Base-by-base conservation (phyloP, 2,113 vertebrate species). In the Heptranchias perlo region DNA sequence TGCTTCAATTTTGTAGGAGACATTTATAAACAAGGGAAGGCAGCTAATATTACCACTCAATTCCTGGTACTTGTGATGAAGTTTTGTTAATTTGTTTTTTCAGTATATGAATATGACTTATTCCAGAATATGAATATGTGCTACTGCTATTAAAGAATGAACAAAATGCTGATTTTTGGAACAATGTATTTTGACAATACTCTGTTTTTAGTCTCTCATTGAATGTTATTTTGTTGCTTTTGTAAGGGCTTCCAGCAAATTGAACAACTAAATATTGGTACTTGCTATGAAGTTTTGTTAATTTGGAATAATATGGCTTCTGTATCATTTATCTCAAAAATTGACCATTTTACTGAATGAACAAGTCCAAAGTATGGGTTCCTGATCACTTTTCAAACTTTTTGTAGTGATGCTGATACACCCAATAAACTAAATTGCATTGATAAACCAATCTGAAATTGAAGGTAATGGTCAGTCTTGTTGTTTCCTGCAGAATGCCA, bases 401-500 rank as follows among this genome's bases (percentile, higher is more conserved):
- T 47, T 67, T 47, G 39, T 4, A 28, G 23, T 73, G 11, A 95
- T 52, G 52, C 13, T 69, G 44, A 35, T 52, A 35, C 16, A 64
- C 35, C 5, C n/a, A 16, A 69, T 31, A 67, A 67, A 47, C 28
- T 69, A 39, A 64, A 44, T 11, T 44, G 23, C 58, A 44, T 67
- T 91, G 54, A 76, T 67, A 67, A 94, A 67, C 21, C 31, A 58
- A 94, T 67, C 39, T 95, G 94, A 73, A 52, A 5, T 35, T 95
- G 64, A 95, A 95, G 25, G 13, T 95, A 95, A 73, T 47, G 78
- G 78, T 62, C 35, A 69, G 14, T 65, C 62, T 64, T 61, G 28
- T 13, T 95, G 13, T 52, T 97, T 82, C 97, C 96, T 97, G 91
- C 97, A 99, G 99, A 99, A 99, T 99, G 99, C 97, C 99, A 99